Conservation (phyloP, 2,113 vertebrate genomes). For the Holacanthus passer region DNA sequence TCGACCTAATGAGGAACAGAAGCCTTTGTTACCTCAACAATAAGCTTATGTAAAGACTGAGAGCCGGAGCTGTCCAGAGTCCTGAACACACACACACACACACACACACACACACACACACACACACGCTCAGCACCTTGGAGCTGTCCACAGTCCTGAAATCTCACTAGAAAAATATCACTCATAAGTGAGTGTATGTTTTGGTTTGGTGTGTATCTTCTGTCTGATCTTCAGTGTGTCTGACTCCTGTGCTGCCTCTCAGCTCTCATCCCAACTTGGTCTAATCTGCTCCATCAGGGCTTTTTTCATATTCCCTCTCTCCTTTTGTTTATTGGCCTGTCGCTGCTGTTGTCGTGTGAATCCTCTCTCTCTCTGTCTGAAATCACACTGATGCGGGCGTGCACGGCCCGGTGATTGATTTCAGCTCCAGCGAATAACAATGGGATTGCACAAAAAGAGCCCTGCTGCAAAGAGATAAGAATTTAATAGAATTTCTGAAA, state of each 20-base stretch:
- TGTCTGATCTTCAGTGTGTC: background rate
- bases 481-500: slow-evolving; percentile 98
- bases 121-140: background rate
- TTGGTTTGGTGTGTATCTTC: background rate
- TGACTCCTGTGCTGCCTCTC: background rate
- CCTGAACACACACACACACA: slow-evolving; percentile 58
- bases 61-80: slow-evolving; percentile 77
- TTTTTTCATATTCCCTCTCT: slow-evolving; percentile 31
- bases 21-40: slow-evolving; percentile 58
- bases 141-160: slow-evolving; percentile 68
- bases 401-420: slow-evolving; percentile 88
- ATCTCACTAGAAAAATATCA: too few species aligned
- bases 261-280: slow-evolving; percentile 2
- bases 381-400: slow-evolving; percentile 88
- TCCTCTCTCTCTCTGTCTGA: slow-evolving; percentile 71
- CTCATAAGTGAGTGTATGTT: background rate
- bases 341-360: slow-evolving; percentile 71
- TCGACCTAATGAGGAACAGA: slow-evolving; percentile 33
- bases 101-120: slow-evolving; percentile 1
- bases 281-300: slow-evolving; percentile 45
- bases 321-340: slow-evolving; percentile 83
- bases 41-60: slow-evolving; percentile 5
- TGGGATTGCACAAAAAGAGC: slow-evolving; percentile 88
- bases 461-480: slow-evolving; percentile 96
- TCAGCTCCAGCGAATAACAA: slow-evolving; percentile 92